A percentile compares a stretch with the other conserved stretches of the same genome.
These are phyloP conservation scores for Columba livia DNA, from an alignment of 2,113 vertebrate species.

Conservation along the genomic window DNA sequence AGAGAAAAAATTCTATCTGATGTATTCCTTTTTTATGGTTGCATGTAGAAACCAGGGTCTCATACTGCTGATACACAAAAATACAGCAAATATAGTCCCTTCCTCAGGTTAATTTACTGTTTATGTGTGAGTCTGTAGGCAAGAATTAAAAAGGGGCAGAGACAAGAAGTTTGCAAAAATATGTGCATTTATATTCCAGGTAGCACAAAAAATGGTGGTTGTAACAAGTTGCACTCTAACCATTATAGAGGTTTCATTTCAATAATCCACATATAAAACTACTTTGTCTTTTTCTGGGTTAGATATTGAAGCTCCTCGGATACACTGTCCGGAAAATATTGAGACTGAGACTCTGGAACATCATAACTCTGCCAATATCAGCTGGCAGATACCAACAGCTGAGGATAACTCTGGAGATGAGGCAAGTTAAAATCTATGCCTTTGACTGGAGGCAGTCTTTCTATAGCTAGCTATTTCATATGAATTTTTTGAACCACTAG, in stretches of 20 bases:
- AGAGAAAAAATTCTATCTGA: neutral
- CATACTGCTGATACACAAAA: neutral
- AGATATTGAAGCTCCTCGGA: conserved; percentile 88
- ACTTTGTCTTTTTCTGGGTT: conserved; percentile 41
- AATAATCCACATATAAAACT: neutral
- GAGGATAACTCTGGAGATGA: conserved; percentile 90
- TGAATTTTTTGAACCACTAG: neutral
- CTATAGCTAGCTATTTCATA: neutral
- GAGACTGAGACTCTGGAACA: conserved; percentile 83
- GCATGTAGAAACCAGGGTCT: neutral
- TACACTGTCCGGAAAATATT: conserved; percentile 87
- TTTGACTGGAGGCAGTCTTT: neutral
- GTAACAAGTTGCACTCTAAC: neutral
- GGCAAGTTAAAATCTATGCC: conserved; percentile 67
- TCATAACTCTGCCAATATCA: conserved; percentile 86
- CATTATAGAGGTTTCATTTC: neutral
- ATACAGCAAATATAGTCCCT: neutral
- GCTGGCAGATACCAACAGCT: conserved; percentile 83
- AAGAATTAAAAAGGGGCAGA: neutral
- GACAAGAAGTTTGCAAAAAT: neutral
- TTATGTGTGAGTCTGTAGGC: neutral
- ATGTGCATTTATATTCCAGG: neutral
- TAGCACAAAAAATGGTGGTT: neutral
- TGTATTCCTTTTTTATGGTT: neutral
- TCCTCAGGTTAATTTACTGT: neutral